Conservation (phyloP, 2,113 vertebrate genomes). For the Herpailurus yagouaroundi region DNA sequence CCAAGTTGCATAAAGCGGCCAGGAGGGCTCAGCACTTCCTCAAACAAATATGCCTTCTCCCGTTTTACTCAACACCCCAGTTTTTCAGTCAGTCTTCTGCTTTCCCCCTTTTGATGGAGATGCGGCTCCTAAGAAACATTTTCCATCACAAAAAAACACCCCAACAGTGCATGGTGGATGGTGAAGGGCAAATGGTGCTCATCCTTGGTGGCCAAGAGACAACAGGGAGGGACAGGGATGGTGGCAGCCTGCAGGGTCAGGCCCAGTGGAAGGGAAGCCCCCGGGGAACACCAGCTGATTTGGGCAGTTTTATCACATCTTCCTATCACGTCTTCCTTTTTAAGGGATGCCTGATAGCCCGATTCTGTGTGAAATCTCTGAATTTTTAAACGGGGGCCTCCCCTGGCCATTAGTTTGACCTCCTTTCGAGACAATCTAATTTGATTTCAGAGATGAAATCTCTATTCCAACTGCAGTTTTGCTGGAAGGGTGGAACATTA, state of each 20-base stretch:
- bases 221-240: no score
- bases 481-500: not conserved
- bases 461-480: not conserved
- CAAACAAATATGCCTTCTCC: not conserved
- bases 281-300: not conserved
- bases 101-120: not conserved
- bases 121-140: not conserved
- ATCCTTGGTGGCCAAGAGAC: not conserved
- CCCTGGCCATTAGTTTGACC: not conserved
- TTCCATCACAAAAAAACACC: not conserved
- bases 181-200: not conserved
- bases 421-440: not conserved
- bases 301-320: not conserved
- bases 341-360: not conserved
- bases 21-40: not conserved
- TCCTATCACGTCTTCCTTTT: not conserved
- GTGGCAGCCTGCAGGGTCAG: not conserved
- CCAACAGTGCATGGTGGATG: no score
- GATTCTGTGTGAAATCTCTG: not conserved
- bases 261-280: not conserved
- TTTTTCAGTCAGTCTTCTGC: no score
- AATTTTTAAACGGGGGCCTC: not conserved
- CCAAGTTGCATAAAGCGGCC: rapidly evolving
- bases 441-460: not conserved
- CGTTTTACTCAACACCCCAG: not conserved